Evolutionary conservation across 2,113 vertebrate genomes (phyloP), one percentile per base, ranked within the genome.

Genomic region (Anthoscopus minutus): DNA sequence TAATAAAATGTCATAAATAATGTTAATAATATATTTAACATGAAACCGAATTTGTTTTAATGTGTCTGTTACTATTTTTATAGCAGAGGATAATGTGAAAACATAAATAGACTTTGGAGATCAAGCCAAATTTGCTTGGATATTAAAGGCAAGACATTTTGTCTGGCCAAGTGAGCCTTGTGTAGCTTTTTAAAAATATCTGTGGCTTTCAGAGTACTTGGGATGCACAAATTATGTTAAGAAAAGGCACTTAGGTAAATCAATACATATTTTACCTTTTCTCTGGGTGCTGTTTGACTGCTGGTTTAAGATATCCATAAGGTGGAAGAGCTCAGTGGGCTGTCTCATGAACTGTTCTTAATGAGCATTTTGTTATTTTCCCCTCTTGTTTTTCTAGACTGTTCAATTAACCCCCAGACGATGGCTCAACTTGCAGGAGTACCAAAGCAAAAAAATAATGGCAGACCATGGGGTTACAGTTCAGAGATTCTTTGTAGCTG

Each of bases 381-480:
- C 86, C 50, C 40, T 93, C 84, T 93, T 31, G n/a, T 96, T 89
- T 96, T 47, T 89, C 73, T 94, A 99, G 99, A 84, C 96, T 86
- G 88, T 96, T 93, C 98, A 98, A 25, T 95, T 98, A 96, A 98
- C 96, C 94, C 97, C 98, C 66, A 98, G 98, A 98, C 98, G 99
- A 98, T 99, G 99, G 99, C 98, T 99, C 96, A 99, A 99, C 97
- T 98, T 99, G 73, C 99, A 99, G 92, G 99, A 99, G 95, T 99
- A 99, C 98, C 99, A 99, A 98, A 99, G 99, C 98, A 99, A 99
- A 98, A 99, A 99, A 98, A 97, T 99, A 96, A 99, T 99, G 99
- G 98, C 98, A 92, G 99, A 99, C 93, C 97, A 98, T 5, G 99
- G 99, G 23, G 99, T 99, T 92, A 96, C 98, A 53, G 99, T 99